Conservation (phyloP, 2,888 invertebrate species). For the Cheilosia impressa region DNA sequence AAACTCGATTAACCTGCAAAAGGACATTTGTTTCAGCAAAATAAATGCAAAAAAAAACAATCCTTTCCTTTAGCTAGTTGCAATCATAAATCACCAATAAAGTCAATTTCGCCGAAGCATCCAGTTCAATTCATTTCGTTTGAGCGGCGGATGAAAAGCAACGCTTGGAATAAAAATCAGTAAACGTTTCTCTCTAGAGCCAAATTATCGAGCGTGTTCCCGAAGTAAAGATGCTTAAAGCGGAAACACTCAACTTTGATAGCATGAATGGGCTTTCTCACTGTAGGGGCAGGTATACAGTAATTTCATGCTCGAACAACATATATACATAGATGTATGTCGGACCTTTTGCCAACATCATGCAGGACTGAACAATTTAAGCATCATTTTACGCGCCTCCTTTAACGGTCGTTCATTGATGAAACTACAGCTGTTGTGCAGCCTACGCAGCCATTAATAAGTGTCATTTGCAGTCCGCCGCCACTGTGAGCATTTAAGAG, state of each 20-base stretch:
- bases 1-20: neutral
- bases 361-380: neutral
- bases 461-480: conserved; percentile 52
- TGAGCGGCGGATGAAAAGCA: neutral
- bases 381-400: neutral
- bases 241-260: neutral
- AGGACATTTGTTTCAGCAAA: neutral
- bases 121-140: neutral
- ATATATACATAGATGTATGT: too few relatives aligned
- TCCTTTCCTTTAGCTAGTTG: conserved; percentile 4
- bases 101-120: conserved; percentile 5
- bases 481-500: conserved; percentile 9
- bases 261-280: neutral
- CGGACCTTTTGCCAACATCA: neutral
- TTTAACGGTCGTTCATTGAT: conserved; percentile 17
- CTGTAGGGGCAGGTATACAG: too few relatives aligned
- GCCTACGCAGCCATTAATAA: conserved; percentile 55
- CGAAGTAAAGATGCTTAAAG: neutral
- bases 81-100: conserved; percentile 40
- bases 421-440: neutral
- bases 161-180: conserved; percentile 1
- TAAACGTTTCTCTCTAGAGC: neutral
- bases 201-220: conserved; percentile 10
- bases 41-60: conserved; percentile 16
- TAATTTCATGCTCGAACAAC: neutral